Conservation (phyloP, 2,797 vertebrate species). For the Chloroceryle amazona region DNA sequence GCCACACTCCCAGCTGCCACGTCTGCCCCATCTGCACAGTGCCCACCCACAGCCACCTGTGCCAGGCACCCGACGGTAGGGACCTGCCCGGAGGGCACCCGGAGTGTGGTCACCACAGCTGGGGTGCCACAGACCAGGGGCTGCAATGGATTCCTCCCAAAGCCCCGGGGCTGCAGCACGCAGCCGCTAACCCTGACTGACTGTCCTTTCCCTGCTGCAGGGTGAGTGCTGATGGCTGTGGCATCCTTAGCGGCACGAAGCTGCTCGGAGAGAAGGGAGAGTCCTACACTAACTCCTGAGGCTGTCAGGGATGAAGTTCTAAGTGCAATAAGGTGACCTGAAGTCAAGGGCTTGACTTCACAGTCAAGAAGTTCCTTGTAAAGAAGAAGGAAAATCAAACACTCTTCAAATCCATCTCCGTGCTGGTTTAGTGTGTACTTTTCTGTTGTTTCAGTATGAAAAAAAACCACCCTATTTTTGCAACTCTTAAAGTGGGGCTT, state of each 20-base stretch:
- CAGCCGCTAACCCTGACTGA: fast-evolving
- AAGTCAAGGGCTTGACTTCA: not conserved
- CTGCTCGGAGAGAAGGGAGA: not conserved
- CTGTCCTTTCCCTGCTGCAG: not conserved
- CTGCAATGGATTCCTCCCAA: not conserved
- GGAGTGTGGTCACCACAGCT: fast-evolving
- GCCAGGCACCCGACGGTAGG: not conserved
- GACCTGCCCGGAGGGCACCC: not conserved
- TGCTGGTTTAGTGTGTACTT: not conserved
- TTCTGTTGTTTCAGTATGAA: not conserved
- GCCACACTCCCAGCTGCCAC: not conserved
- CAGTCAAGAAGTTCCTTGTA: not conserved
- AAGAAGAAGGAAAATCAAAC: not conserved
- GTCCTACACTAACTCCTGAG: fast-evolving
- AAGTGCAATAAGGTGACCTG: not conserved
- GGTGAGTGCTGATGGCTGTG: fast-evolving
- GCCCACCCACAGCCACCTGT: not conserved
- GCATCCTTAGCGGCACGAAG: fast-evolving
- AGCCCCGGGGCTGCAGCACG: fast-evolving
- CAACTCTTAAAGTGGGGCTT: not conserved
- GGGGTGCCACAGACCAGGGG: no score
- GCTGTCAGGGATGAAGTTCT: fast-evolving
- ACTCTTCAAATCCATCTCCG: not conserved
- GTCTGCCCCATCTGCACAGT: not conserved
- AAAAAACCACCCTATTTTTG: not conserved